Evolutionary conservation across 2,113 vertebrate species (phyloP).

Genomic region (Ammodramus savannarum): DNA sequence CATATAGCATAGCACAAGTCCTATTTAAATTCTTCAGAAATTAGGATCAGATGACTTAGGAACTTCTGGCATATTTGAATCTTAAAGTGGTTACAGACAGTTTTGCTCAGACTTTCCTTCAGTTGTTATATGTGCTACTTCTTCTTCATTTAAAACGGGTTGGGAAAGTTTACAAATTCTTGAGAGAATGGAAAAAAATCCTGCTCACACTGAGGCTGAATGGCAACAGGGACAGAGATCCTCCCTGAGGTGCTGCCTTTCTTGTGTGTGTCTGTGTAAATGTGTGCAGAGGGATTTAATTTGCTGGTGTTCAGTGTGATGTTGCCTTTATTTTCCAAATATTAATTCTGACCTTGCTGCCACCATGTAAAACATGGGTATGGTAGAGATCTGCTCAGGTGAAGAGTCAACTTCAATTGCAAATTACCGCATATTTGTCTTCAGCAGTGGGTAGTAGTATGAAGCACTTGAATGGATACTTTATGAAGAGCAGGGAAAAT

Average conservation of each 20-base stretch:
- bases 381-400: background rate
- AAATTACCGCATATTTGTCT: background rate
- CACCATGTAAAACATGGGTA: background rate
- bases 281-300: background rate
- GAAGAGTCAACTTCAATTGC: background rate
- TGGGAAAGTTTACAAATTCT: background rate
- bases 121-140: background rate
- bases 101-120: conserved; percentile 18
- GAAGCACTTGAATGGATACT: background rate
- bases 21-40: conserved; percentile 56
- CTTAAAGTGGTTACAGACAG: conserved; percentile 52
- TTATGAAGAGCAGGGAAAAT: background rate
- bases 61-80: conserved; percentile 25
- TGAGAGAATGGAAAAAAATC: background rate
- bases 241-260: background rate
- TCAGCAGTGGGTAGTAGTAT: background rate
- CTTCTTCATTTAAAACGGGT: background rate
- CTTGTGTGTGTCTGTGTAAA: background rate
- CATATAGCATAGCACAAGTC: background rate
- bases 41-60: conserved; percentile 55
- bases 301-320: background rate
- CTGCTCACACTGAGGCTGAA: background rate
- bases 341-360: background rate
- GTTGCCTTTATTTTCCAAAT: background rate
- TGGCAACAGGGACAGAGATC: background rate